A percentile compares a stretch with the other conserved stretches of the same genome.
Conservation (phyloP, 2,888 invertebrate species). For the Oscheius sp. region DNA sequence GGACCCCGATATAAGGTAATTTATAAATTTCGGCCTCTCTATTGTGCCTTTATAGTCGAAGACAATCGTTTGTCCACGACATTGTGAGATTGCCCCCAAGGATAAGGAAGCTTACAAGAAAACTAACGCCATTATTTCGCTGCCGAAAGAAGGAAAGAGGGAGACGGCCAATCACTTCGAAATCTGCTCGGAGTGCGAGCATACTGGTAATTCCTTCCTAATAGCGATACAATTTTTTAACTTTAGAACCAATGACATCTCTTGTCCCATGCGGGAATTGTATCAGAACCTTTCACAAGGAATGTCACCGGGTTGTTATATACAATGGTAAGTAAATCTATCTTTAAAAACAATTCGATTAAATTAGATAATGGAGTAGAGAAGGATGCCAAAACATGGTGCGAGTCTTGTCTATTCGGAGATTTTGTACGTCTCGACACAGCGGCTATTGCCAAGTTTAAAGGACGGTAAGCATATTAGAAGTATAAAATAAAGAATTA, state of each 20-base stretch:
- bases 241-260: no score
- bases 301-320: neutral
- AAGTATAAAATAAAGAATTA: neutral
- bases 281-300: constrained; percentile 16
- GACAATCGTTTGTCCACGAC: neutral
- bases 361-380: neutral
- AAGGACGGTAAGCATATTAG: no score
- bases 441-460: constrained; percentile 7
- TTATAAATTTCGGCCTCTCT: neutral
- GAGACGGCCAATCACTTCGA: neutral
- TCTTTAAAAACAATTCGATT: neutral
- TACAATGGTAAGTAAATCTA: neutral
- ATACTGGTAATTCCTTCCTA: no score
- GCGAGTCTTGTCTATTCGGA: constrained; percentile 23
- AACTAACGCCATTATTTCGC: neutral
- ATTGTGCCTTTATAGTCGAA: constrained; percentile 1
- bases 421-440: constrained; percentile 11
- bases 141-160: neutral
- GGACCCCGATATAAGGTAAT: constrained; percentile 3
- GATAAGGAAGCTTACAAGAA: neutral
- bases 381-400: neutral
- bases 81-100: neutral
- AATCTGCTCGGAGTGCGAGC: neutral
- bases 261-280: constrained; percentile 3
- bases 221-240: no score